Evolutionary conservation across 53 echinoderm and acorn worm species (phyloP).

Genomic region (Paracentrotus lividus): DNA sequence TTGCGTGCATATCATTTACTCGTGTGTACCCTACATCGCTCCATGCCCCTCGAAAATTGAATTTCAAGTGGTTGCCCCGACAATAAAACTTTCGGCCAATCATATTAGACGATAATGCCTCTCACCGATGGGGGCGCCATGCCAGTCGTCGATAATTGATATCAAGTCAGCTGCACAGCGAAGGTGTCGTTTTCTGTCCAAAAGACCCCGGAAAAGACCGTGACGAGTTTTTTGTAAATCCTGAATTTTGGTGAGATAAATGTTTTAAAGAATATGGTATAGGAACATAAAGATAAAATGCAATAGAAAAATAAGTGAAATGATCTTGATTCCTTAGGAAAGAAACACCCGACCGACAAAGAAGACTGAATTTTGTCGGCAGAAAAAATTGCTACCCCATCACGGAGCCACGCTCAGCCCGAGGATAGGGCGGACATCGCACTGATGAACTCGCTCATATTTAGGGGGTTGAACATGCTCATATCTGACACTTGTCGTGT

Average conservation of each 20-base stretch:
- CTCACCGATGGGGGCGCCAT: not conserved
- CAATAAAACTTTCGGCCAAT: conserved; percentile 31
- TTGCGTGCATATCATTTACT: too few species aligned
- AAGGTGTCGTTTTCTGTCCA: too few species aligned
- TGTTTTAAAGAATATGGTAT: not conserved
- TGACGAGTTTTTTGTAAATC: not conserved
- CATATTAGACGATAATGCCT: not conserved
- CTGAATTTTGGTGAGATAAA: not conserved
- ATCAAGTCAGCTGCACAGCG: not conserved
- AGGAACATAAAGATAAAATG: not conserved
- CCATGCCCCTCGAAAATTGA: too few species aligned
- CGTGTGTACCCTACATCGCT: too few species aligned
- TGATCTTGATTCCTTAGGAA: not conserved
- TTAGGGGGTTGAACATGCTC: too few species aligned
- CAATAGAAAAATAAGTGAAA: not conserved
- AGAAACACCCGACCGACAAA: not conserved
- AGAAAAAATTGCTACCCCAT: not conserved
- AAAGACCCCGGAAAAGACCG: too few species aligned
- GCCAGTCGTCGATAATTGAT: not conserved
- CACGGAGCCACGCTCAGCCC: not conserved
- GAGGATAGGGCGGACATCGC: not conserved
- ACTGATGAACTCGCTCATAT: not conserved
- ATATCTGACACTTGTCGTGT: too few species aligned
- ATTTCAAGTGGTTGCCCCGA: not conserved
- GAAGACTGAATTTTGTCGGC: not conserved